Evolutionary conservation across 2,888 invertebrate genomes (phyloP).

Genomic region (Chalcosyrphus nemorum): DNA sequence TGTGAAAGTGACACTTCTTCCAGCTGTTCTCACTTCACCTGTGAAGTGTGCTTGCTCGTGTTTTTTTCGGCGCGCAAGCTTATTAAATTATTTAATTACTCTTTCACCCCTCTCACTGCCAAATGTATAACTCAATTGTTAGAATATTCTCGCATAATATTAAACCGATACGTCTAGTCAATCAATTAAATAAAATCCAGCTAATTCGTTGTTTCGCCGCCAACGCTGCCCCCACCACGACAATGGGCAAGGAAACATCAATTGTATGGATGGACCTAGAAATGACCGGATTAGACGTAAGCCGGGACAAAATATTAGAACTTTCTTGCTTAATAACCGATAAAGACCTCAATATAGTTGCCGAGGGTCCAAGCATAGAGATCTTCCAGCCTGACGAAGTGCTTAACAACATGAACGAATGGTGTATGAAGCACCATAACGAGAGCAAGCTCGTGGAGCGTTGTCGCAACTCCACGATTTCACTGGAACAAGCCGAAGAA

Average conservation of each 20-base stretch:
- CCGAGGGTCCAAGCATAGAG: conserved; percentile 88
- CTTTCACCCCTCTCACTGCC: too few species aligned
- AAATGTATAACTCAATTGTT: too few species aligned
- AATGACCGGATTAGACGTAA: conserved; percentile 94
- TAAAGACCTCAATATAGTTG: conserved; percentile 88
- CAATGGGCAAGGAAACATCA: conserved; percentile 49
- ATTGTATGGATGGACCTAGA: conserved; percentile 91
- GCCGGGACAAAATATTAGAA: conserved; percentile 92
- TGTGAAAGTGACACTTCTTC: not conserved
- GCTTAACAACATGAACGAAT: conserved; percentile 90
- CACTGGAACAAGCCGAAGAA: conserved; percentile 87
- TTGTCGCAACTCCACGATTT: conserved; percentile 87
- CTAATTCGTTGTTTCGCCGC: not conserved
- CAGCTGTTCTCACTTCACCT: too few species aligned
- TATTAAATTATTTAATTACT: conserved; percentile 39
- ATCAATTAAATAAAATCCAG: not conserved
- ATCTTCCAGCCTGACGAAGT: conserved; percentile 90
- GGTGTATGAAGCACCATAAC: conserved; percentile 92
- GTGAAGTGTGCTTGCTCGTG: not conserved
- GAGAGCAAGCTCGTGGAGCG: conserved; percentile 91
- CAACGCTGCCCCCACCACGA: not conserved
- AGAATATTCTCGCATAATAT: not conserved
- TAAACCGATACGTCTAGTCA: not conserved
- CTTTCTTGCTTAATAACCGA: conserved; percentile 95
- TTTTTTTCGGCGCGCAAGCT: not conserved